These are phyloP conservation scores for Agonopterix arenella DNA, from an alignment of 2,888 invertebrate species.

Conservation along the genomic window DNA sequence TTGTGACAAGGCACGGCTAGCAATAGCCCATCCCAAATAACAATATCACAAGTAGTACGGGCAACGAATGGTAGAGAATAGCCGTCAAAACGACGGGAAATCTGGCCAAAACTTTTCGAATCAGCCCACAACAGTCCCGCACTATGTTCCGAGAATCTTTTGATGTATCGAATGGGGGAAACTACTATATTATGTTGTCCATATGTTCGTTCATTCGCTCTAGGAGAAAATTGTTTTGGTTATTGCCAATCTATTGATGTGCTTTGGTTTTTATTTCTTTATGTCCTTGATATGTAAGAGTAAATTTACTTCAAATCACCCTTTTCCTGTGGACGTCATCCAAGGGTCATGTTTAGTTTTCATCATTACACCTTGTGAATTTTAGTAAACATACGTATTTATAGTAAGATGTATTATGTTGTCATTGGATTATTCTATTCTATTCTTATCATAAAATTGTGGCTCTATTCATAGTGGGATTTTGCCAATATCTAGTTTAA, in stretches of 20 bases:
- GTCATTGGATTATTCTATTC: too few species aligned
- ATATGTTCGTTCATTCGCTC: slow-evolving; percentile 1
- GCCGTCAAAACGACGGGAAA: slow-evolving; percentile 23
- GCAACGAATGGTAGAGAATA: slow-evolving; percentile 22
- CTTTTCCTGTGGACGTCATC: too few species aligned
- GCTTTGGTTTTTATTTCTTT: not conserved
- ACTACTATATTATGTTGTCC: slow-evolving; percentile 15
- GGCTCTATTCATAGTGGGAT: too few species aligned
- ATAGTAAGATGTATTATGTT: too few species aligned
- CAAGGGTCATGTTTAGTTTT: too few species aligned
- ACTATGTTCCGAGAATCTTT: slow-evolving; percentile 26
- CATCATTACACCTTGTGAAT: too few species aligned
- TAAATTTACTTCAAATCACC: too few species aligned
- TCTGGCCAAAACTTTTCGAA: slow-evolving; percentile 33
- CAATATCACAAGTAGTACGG: slow-evolving; percentile 18
- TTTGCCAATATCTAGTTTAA: too few species aligned
- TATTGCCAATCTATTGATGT: slow-evolving; percentile 2
- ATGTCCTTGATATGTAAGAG: not conserved
- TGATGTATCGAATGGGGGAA: slow-evolving; percentile 29
- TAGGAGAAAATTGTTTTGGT: slow-evolving; percentile 1
- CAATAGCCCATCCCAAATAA: not conserved
- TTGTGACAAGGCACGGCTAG: too few species aligned
- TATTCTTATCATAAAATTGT: too few species aligned
- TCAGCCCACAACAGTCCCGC: slow-evolving; percentile 23
- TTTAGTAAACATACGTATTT: too few species aligned